Percentiles rank a stretch among this genome's conserved stretches.
These are phyloP conservation scores for Hyperoplus lanceolatus DNA, from an alignment of 2,797 vertebrate genomes.

Conservation along the genomic window DNA sequence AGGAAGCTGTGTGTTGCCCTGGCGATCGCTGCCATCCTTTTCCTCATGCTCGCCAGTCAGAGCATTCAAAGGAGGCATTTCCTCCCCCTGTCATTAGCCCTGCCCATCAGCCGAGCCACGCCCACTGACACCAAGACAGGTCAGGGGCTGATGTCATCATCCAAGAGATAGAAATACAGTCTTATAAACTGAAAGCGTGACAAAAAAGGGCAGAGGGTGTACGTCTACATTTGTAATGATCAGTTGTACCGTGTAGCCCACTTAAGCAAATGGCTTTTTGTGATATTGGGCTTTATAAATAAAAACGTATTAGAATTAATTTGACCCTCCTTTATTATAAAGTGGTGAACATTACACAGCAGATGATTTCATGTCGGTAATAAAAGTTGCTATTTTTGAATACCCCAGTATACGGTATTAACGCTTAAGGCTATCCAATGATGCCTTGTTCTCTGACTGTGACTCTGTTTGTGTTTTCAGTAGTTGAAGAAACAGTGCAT, in stretches of 20 bases:
- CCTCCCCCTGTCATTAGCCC: constrained; percentile 17
- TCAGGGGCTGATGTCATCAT: constrained; percentile 28
- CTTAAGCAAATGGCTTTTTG: too few species aligned
- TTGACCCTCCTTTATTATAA: too few species aligned
- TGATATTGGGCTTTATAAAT: too few species aligned
- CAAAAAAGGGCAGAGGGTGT: background rate
- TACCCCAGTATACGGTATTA: too few species aligned
- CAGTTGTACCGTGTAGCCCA: too few species aligned
- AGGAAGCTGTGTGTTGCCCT: constrained; percentile 69
- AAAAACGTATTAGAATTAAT: too few species aligned
- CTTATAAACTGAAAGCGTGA: background rate
- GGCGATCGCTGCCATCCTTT: constrained; percentile 69
- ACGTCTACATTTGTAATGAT: too few species aligned
- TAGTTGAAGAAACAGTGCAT: constrained; percentile 3
- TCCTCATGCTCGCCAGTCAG: constrained; percentile 82
- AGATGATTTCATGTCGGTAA: too few species aligned
- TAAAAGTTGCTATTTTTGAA: too few species aligned
- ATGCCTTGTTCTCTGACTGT: constrained; percentile 13
- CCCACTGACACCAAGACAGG: constrained; percentile 26
- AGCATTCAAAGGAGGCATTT: constrained; percentile 69
- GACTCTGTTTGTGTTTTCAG: constrained; percentile 35
- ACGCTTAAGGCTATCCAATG: background rate
- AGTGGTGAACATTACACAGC: too few species aligned
- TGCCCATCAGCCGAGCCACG: constrained; percentile 18
- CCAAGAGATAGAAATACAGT: background rate